A percentile compares a stretch with the other conserved stretches of the same genome.
Evolutionary conservation across 2,113 vertebrate genomes (phyloP).

Genomic region (Dipodomys ordii): DNA sequence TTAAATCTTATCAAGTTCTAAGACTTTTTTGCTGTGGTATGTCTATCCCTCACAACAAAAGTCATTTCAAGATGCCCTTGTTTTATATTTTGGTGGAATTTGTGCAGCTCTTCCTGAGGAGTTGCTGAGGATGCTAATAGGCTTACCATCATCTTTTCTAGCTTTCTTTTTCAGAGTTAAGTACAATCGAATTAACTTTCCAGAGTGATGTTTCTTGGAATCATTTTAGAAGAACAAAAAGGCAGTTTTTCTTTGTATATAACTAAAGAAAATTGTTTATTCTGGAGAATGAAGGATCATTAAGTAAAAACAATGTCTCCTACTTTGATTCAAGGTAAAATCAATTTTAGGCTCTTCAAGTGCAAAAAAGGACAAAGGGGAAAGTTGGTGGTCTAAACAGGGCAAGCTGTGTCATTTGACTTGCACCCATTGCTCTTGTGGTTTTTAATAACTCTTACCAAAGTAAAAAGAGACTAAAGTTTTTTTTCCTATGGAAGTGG

Average conservation of each 20-base stretch:
- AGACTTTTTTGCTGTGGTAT: background rate
- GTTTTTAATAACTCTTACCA: conserved; percentile 74
- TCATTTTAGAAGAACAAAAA: conserved; percentile 80
- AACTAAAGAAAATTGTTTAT: conserved; percentile 80
- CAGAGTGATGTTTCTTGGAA: conserved; percentile 48
- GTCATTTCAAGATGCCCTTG: background rate
- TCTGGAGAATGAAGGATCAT: conserved; percentile 72
- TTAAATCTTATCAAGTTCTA: conserved; percentile 17
- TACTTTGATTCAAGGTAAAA: conserved; percentile 83
- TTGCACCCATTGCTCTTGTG: conserved; percentile 77
- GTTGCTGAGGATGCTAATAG: background rate
- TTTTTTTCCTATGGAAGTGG: background rate
- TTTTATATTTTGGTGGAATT: background rate
- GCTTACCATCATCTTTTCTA: conserved; percentile 2
- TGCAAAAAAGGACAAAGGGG: conserved; percentile 83
- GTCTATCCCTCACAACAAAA: background rate
- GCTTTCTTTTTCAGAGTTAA: conserved; percentile 53
- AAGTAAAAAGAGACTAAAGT: conserved; percentile 71
- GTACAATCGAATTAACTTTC: conserved; percentile 62
- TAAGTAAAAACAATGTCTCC: conserved; percentile 86
- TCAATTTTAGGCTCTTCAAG: conserved; percentile 84
- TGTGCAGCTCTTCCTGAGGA: conserved; percentile 28
- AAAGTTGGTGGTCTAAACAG: conserved; percentile 81
- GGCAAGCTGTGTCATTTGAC: conserved; percentile 69
- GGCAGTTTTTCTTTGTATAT: conserved; percentile 81